Conservation (phyloP, 2,797 vertebrate species). For the Spondyliosoma cantharus region DNA sequence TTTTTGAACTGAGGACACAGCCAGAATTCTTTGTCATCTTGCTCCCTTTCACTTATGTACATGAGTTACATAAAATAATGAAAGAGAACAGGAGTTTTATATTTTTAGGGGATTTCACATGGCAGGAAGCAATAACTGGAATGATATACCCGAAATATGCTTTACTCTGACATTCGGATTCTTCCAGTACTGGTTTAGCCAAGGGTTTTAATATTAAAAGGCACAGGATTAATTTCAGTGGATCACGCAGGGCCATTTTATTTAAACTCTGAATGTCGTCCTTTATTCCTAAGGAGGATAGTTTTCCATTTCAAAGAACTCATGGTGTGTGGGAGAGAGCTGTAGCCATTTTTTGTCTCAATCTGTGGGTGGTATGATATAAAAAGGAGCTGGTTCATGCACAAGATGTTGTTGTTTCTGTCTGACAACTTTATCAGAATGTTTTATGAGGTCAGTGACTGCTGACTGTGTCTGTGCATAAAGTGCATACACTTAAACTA, state of each 20-base stretch:
- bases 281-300: conserved; percentile 22
- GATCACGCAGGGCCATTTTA: conserved; percentile 19
- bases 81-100: not conserved
- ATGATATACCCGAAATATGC: not conserved
- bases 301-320: conserved; percentile 39
- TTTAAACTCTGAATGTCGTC: conserved; percentile 27
- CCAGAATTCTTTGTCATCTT: not conserved
- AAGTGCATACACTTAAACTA: conserved; percentile 24
- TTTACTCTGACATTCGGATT: conserved; percentile 2
- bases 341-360: conserved; percentile 14
- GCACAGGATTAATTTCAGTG: conserved; percentile 23
- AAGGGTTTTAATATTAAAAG: conserved; percentile 19
- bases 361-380: conserved; percentile 52
- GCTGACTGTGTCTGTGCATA: conserved; percentile 38
- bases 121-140: conserved; percentile 1
- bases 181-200: not conserved
- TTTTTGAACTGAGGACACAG: conserved; percentile 1
- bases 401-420: conserved; percentile 59
- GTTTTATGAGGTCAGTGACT: conserved; percentile 64
- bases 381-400: conserved; percentile 28
- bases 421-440: conserved; percentile 57
- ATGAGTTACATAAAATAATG: conserved; percentile 5
- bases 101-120: not conserved
- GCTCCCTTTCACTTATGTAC: conserved; percentile 7
- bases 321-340: conserved; percentile 43